Evolutionary conservation across 2,113 vertebrate genomes (phyloP), one percentile per base, ranked within the genome.

Genomic region (Hypocryptadius cinnamomeus): DNA sequence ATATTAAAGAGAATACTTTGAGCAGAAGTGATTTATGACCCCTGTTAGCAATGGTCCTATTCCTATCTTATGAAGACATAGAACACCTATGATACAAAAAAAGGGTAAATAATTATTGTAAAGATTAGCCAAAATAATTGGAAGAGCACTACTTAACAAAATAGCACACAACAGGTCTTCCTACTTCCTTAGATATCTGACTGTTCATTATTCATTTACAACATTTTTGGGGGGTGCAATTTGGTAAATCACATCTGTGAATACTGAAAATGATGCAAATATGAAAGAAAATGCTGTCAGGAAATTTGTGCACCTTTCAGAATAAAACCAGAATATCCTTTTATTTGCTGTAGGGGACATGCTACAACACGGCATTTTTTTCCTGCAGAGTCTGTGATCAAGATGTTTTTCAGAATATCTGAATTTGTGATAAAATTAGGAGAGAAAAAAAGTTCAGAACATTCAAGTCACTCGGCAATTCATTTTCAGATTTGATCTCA

Each of bases 371-470:
- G 30, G 21, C 21, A n/a, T 82, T 92, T 95, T 96, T 95, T 94
- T 30, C 50, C 74, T 48, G 33, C 40, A 68, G 16, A 77, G 28
- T 42, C 72, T 78, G 44, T 50, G 66, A 93, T 84, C 19, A 59
- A 78, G 39, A 78, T 13, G 17, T 39, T 95, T 92, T 93, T 96
- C 53, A 93, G 81, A 85, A 65, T 70, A 79, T 56, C 35, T 66
- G 72, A 94, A 93, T 89, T 81, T 48, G 57, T 61, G 50, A 72
- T 57, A 94, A 96, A 95, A 94, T 89, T 57, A 85, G 84, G 61
- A 88, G 56, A 76, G 33, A 69, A 40, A 56, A 81, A 79, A 95
- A 87, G 37, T 83, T 95, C 48, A 77, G 61, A 78, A 83, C 24
- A 28, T 68, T 89, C 51, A 68, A 64, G 82, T 77, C 80, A 68